Evolutionary conservation across 2,113 vertebrate genomes (phyloP), one percentile per base, ranked within the genome.

Genomic region (Myrmecophaga tridactyla): DNA sequence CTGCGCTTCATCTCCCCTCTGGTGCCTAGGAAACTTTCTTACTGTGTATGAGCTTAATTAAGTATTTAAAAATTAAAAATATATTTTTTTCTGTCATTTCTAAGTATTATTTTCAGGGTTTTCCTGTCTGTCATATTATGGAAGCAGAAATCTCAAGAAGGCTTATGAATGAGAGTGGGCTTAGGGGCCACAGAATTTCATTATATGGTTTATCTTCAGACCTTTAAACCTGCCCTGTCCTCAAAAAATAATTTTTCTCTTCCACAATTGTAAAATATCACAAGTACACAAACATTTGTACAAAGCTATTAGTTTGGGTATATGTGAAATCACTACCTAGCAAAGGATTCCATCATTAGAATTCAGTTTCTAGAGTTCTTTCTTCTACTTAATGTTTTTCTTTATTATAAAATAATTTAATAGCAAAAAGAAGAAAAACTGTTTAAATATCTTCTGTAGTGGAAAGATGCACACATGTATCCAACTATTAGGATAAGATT

Each of bases 371-470:
- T 86, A 86, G 23, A 78, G 69, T 56, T 80, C 29, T 84, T 43
- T 94, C 12, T 76, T 9, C 75, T 3, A 53, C 7, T 4, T 43
- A 56, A 80, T 36, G 6, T 82, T 46, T 72, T 93, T 90, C 34
- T 65, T 63, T 81, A 94, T 80, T 87, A 25, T 78, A n/a, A 87
- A 96, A 51, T 97, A 53, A 82, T 86, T 77, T 82, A 81, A 29
- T 93, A 88, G 34, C 13, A 3, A 88, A 94, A 72, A 86, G 90
- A 36, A 89, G 18, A 95, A 87, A 72, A n/a, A 76, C 63, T 92
- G 20, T 92, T 82, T 86, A 94, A 91, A 51, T 80, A 21, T 63
- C 10, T 56, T 97, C 86, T 62, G 20, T 78, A 46, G 36, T 86
- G 13, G 6, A 56, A 67, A 82, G 36, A 76, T 72, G 39, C n/a